A percentile compares a stretch with the other conserved stretches of the same genome.
These are phyloP conservation scores for Rhinolophus ferrumequinum DNA, from an alignment of 2,113 vertebrate species.

Conservation along the genomic window DNA sequence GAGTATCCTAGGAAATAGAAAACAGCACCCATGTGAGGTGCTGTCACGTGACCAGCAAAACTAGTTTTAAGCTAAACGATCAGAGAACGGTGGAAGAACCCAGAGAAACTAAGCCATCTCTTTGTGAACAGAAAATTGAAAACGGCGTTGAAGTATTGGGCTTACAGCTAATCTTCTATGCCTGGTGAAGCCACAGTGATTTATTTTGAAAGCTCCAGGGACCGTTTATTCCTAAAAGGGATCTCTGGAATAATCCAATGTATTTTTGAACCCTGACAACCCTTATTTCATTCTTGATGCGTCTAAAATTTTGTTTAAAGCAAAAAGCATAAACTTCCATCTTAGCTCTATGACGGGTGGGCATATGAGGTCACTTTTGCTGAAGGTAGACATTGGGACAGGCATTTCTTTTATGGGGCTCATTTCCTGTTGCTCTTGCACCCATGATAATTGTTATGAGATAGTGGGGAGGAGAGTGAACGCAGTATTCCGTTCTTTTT, in stretches of 20 bases:
- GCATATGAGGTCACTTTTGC: background rate
- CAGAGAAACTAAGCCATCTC: background rate
- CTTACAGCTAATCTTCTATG: constrained; percentile 50
- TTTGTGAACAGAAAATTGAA: constrained; percentile 54
- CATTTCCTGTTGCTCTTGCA: background rate
- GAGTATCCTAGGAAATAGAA: background rate
- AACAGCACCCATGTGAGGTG: background rate
- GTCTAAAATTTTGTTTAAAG: constrained; percentile 5
- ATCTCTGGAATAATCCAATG: constrained; percentile 22
- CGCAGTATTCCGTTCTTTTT: background rate
- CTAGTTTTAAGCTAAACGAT: background rate
- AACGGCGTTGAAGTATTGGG: background rate
- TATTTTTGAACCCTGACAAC: constrained; percentile 44
- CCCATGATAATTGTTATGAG: background rate
- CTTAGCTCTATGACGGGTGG: background rate
- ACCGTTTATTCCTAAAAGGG: constrained; percentile 55
- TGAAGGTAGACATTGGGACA: rapidly evolving
- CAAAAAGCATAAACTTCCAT: background rate
- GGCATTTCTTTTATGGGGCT: background rate
- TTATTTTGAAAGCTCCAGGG: constrained; percentile 53
- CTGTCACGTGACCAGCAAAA: background rate
- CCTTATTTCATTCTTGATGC: constrained; percentile 30
- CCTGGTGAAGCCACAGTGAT: constrained; percentile 56
- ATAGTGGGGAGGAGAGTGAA: background rate
- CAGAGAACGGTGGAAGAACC: background rate